A percentile compares a stretch with the other conserved stretches of the same genome.
Evolutionary conservation across 2,113 vertebrate genomes (phyloP).

Genomic region (Ovis canadensis): DNA sequence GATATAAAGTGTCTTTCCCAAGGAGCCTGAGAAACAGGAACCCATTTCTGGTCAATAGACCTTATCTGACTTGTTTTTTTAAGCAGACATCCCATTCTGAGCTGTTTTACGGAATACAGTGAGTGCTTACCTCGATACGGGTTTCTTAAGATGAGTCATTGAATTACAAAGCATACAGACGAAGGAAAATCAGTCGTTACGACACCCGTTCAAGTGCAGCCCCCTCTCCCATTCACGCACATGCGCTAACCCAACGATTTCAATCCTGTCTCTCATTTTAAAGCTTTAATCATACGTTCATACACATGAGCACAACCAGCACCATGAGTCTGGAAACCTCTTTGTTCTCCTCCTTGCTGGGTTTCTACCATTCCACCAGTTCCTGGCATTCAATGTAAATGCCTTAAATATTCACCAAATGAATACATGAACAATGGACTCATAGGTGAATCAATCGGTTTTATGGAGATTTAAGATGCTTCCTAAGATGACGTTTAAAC

Average conservation of each 20-base stretch:
- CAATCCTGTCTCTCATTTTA: not conserved
- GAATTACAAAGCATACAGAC: not conserved
- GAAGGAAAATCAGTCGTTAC: not conserved
- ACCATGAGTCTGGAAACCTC: not conserved
- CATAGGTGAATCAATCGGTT: not conserved
- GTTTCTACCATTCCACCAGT: not conserved
- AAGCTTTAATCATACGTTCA: not conserved
- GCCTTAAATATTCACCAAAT: not conserved
- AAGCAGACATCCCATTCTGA: not conserved
- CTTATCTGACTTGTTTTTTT: not conserved
- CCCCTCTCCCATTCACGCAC: not conserved
- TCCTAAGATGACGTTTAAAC: not conserved
- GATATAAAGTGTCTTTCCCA: not conserved
- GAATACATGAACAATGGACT: not conserved
- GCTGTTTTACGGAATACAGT: not conserved
- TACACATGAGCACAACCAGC: not conserved
- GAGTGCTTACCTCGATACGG: not conserved
- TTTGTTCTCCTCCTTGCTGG: not conserved
- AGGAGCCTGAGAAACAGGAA: not conserved
- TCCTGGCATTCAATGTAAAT: not conserved
- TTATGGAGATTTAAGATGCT: not conserved
- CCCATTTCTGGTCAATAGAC: not conserved
- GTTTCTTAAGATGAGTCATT: not conserved
- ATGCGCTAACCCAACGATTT: not conserved
- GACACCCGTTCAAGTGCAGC: rapidly evolving